These are phyloP conservation scores for Frieseomelitta varia DNA, from an alignment of 1,140 invertebrate species.

Conservation along the genomic window DNA sequence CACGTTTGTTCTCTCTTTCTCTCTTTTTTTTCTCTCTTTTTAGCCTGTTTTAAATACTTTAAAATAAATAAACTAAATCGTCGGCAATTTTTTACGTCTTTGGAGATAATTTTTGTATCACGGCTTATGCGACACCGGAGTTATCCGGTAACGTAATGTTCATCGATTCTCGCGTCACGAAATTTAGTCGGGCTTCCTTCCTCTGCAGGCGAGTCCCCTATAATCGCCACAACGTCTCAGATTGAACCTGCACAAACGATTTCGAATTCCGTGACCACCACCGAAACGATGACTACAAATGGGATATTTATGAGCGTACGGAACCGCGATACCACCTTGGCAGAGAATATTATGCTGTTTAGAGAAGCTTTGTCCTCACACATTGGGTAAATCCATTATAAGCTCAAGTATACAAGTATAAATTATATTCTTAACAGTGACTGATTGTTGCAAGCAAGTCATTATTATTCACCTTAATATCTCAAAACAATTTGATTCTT, in stretches of 20 bases:
- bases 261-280: slow-evolving; percentile 54
- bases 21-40: background rate
- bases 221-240: slow-evolving; percentile 6
- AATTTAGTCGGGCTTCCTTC: slow-evolving; percentile 27
- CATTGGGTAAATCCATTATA: slow-evolving; percentile 28
- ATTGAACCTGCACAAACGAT: slow-evolving; percentile 18
- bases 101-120: too few relatives aligned
- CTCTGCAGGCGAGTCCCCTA: slow-evolving; percentile 46
- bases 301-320: slow-evolving; percentile 20
- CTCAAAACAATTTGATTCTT: too few relatives aligned
- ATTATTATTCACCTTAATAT: too few relatives aligned
- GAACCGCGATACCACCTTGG: background rate
- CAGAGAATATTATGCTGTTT: slow-evolving; percentile 19
- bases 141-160: slow-evolving; percentile 7
- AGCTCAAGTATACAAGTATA: too few relatives aligned
- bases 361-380: slow-evolving; percentile 13
- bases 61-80: too few relatives aligned
- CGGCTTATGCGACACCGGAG: too few relatives aligned
- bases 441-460: too few relatives aligned
- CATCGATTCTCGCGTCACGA: slow-evolving; percentile 19
- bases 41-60: too few relatives aligned
- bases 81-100: too few relatives aligned
- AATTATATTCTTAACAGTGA: too few relatives aligned
- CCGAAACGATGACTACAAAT: slow-evolving; percentile 42
- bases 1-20: background rate